Conservation (phyloP, 2,888 invertebrate species). For the Sinelater perroti region DNA sequence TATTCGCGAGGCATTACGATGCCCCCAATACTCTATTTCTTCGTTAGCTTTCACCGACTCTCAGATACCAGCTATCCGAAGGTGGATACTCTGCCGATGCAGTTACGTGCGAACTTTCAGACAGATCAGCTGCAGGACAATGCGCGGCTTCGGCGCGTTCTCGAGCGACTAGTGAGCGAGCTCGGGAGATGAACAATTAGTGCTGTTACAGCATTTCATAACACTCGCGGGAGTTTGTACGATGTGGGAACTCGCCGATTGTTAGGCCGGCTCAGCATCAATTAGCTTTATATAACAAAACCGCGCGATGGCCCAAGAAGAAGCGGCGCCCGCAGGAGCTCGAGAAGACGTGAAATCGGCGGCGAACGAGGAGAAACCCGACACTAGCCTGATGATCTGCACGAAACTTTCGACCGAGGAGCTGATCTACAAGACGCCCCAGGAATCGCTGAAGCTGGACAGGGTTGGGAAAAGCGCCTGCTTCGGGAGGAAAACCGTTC, state of each 20-base stretch:
- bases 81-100: slow-evolving; percentile 4
- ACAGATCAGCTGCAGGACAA: neutral
- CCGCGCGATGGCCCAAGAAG: slow-evolving; percentile 28
- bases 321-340: neutral
- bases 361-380: slow-evolving; percentile 24
- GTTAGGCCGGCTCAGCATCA: slow-evolving; percentile 13
- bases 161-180: too few relatives aligned
- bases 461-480: slow-evolving; percentile 28
- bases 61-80: slow-evolving; percentile 13
- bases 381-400: slow-evolving; percentile 48
- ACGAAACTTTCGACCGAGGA: slow-evolving; percentile 65
- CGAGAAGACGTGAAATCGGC: slow-evolving; percentile 7
- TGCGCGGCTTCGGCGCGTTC: slow-evolving; percentile 1
- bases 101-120: slow-evolving; percentile 22
- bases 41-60: slow-evolving; percentile 41
- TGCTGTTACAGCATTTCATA: slow-evolving; percentile 3
- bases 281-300: slow-evolving; percentile 8
- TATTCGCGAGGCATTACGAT: slow-evolving; percentile 25
- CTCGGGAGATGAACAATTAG: slow-evolving; percentile 3
- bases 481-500: neutral
- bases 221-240: slow-evolving; percentile 8
- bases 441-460: slow-evolving; percentile 47
- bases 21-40: slow-evolving; percentile 41
- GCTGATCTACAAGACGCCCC: slow-evolving; percentile 66
- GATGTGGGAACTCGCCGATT: slow-evolving; percentile 18